A percentile compares a stretch with the other conserved stretches of the same genome.
Conservation (phyloP, 1,140 invertebrate genomes). For the Drosophila seguyi region DNA sequence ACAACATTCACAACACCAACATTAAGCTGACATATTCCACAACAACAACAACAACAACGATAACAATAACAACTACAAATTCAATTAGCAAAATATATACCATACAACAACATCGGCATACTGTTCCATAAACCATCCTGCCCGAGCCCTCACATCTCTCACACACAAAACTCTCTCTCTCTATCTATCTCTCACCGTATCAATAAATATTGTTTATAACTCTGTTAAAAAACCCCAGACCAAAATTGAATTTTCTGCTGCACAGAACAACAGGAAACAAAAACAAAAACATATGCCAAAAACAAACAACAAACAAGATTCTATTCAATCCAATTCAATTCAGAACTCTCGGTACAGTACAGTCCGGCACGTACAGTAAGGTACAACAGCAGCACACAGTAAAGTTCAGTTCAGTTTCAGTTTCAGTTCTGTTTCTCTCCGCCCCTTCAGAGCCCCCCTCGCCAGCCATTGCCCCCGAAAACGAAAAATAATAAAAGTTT, state of each 20-base stretch:
- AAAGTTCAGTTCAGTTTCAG: constrained; percentile 25
- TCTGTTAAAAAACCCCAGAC: constrained; percentile 35
- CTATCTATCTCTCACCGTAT: constrained; percentile 26
- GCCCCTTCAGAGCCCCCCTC: constrained; percentile 39
- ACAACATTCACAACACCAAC: constrained; percentile 12
- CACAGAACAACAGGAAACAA: constrained; percentile 37
- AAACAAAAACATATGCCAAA: constrained; percentile 30
- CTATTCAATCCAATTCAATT: constrained; percentile 28
- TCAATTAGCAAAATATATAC: constrained; percentile 32
- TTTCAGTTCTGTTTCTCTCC: constrained; percentile 24
- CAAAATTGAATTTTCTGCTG: constrained; percentile 58
- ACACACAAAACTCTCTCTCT: constrained; percentile 45
- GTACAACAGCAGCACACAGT: constrained; percentile 23
- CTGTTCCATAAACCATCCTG: constrained; percentile 71
- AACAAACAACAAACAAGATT: constrained; percentile 39
- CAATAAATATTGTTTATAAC: constrained; percentile 57
- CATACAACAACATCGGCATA: constrained; percentile 51
- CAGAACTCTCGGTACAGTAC: constrained; percentile 27
- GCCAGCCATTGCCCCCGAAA: constrained; percentile 59
- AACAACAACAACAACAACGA: constrained; percentile 18
- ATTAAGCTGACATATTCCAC: constrained; percentile 18
- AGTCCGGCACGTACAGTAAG: constrained; percentile 7
- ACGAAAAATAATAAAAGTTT: constrained; percentile 55
- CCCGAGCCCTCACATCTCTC: constrained; percentile 80
- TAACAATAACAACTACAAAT: constrained; percentile 50